Conservation (phyloP, 2,113 vertebrate genomes). For the Oenanthe melanoleuca region DNA sequence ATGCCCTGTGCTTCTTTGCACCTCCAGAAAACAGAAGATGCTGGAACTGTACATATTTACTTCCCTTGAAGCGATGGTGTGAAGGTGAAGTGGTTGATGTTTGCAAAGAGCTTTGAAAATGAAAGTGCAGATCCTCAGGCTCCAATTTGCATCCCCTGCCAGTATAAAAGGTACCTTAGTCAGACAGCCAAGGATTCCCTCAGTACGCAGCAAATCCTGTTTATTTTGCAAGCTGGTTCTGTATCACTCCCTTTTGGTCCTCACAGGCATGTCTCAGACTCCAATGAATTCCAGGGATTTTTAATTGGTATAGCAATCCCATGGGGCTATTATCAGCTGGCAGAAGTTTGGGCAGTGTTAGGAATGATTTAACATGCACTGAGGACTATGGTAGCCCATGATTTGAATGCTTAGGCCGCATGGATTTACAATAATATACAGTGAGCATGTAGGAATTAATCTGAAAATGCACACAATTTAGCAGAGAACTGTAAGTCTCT, state of each 20-base stretch:
- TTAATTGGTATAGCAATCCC: slow-evolving; percentile 29
- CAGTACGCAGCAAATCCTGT: slow-evolving; percentile 39
- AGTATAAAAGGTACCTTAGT: slow-evolving; percentile 55
- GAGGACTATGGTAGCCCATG: not conserved
- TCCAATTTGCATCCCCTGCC: slow-evolving; percentile 64
- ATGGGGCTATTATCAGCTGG: not conserved
- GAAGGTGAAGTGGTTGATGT: slow-evolving; percentile 65
- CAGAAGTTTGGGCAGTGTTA: not conserved
- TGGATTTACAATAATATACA: not conserved
- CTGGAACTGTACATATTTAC: slow-evolving; percentile 56
- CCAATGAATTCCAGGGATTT: slow-evolving; percentile 34
- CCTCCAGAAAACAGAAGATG: slow-evolving; percentile 24
- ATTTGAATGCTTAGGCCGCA: not conserved
- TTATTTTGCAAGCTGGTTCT: slow-evolving; percentile 48
- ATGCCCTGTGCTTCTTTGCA: slow-evolving; percentile 15
- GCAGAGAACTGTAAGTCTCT: not conserved
- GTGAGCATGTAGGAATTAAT: not conserved
- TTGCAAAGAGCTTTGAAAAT: slow-evolving; percentile 68
- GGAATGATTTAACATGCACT: not conserved
- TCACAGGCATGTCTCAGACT: slow-evolving; percentile 26
- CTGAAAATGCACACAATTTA: not conserved
- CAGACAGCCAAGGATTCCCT: slow-evolving; percentile 60
- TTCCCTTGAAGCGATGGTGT: slow-evolving; percentile 50
- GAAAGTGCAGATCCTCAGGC: slow-evolving; percentile 60
- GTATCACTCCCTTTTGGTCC: slow-evolving; percentile 38